These are phyloP conservation scores for Alectura lathami DNA, from an alignment of 2,113 vertebrate genomes.

Conservation along the genomic window DNA sequence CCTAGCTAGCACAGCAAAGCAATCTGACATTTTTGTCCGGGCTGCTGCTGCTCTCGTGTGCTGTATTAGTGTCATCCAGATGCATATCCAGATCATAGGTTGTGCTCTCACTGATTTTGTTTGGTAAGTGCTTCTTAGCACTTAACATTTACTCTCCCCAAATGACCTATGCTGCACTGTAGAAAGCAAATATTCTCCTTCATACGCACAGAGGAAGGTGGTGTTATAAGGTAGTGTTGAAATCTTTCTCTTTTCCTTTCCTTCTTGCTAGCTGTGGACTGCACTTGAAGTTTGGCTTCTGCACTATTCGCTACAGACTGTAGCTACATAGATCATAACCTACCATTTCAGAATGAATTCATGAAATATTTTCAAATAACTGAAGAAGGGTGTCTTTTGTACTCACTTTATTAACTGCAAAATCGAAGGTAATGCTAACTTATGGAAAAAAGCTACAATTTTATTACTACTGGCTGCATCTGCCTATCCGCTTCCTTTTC, in stretches of 20 bases:
- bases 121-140: not conserved
- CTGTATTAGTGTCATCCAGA: not conserved
- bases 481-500: not conserved
- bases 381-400: not conserved
- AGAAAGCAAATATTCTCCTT: not conserved
- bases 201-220: not conserved
- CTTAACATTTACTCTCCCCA: not conserved
- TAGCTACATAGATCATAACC: not conserved
- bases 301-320: not conserved
- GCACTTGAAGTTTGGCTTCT: not conserved
- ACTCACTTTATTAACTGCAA: not conserved
- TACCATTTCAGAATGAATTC: not conserved
- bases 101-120: not conserved
- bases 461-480: not conserved
- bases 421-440: not conserved
- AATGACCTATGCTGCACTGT: not conserved
- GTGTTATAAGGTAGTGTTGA: too few species aligned
- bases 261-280: not conserved
- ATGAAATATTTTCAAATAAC: not conserved
- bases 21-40: not conserved
- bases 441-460: not conserved
- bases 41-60: not conserved
- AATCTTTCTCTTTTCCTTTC: not conserved
- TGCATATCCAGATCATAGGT: not conserved
- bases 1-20: rapidly evolving